These are phyloP conservation scores for Micropoecilia bifurca DNA, from an alignment of 2,797 vertebrate genomes.

Conservation along the genomic window DNA sequence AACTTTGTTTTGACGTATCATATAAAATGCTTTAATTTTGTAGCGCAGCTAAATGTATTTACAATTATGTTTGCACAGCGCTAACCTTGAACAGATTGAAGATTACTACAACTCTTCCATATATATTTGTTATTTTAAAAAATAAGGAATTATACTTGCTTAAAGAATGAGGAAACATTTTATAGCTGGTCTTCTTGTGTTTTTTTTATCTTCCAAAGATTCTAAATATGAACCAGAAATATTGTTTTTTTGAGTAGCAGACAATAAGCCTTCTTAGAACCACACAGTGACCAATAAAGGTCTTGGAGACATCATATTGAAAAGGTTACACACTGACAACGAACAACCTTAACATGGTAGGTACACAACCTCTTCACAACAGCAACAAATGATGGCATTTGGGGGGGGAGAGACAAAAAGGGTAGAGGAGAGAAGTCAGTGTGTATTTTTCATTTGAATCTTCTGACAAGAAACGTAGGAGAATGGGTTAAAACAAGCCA, in stretches of 20 bases:
- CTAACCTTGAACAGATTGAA: slow-evolving; percentile 48
- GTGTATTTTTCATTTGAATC: slow-evolving; percentile 39
- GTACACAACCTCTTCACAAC: slow-evolving; percentile 72
- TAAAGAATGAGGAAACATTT: slow-evolving; percentile 1
- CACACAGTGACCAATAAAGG: slow-evolving; percentile 64
- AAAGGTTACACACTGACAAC: slow-evolving; percentile 81
- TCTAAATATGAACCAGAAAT: slow-evolving; percentile 6
- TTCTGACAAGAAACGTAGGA: slow-evolving; percentile 61
- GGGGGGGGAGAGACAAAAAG: slow-evolving; percentile 16
- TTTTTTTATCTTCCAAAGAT: slow-evolving; percentile 18
- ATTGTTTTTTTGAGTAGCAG: slow-evolving; percentile 23
- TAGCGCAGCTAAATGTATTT: not conserved
- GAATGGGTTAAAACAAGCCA: slow-evolving; percentile 41
- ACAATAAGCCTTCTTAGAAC: slow-evolving; percentile 52
- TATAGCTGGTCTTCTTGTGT: slow-evolving; percentile 42
- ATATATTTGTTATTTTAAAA: slow-evolving; percentile 53
- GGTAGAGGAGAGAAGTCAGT: slow-evolving; percentile 29
- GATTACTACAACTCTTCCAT: slow-evolving; percentile 29
- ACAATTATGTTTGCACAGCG: not conserved
- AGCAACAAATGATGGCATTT: slow-evolving; percentile 76
- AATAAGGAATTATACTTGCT: slow-evolving; percentile 37
- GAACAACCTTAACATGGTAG: slow-evolving; percentile 74
- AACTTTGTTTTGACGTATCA: not conserved
- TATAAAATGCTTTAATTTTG: not conserved
- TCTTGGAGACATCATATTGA: slow-evolving; percentile 74